Evolutionary conservation across 1,140 invertebrate species (phyloP), one percentile per base, ranked within the genome.

Genomic region (Latrodectus geometricus): DNA sequence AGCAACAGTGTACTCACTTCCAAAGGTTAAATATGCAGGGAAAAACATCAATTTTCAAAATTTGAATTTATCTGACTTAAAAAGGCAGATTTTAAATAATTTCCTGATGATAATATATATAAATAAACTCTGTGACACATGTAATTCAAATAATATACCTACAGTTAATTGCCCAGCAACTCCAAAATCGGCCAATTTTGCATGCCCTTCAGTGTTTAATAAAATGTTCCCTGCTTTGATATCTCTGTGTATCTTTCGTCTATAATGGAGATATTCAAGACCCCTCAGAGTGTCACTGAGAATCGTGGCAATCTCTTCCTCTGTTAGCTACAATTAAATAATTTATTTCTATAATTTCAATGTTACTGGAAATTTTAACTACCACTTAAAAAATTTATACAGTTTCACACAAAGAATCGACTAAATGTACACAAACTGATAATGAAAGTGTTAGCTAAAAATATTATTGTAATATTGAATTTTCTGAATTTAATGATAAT

Each of bases 171-270:
- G 98, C 77, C 98, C 98, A 65, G 98, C 98, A 35, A 99, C 98
- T 35, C 98, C 98, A 92, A 99, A 99, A 91, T 99, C 98, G 0
- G 98, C 98, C 87, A 99, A 91, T 91, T 99, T 99, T 3, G 98
- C 98, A 92, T 99, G 97, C 0, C 98, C 98, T 91, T 99, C 97
- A n/a, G 96, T 97, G 91, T 99, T 99, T 78, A 99, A 93, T 88
- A 99, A 93, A 90, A 99, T 99, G 92, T 99, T 99, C 76, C 98
- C 98, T n/a, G 98, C 98, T 92, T 98, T 98, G 85, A 99, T 99
- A 90, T 99, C 97, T 83, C 95, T 92, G 91, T 99, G 98, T 89
- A 99, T 99, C 93, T 99, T 99, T 88, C 97, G 93, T 89, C 97
- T 93, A 88, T 97, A 92, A 92, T 99, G 98, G 86, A 99, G 92